These are phyloP conservation scores for Lithophane ornitopus DNA, from an alignment of 2,888 invertebrate species.

Conservation along the genomic window DNA sequence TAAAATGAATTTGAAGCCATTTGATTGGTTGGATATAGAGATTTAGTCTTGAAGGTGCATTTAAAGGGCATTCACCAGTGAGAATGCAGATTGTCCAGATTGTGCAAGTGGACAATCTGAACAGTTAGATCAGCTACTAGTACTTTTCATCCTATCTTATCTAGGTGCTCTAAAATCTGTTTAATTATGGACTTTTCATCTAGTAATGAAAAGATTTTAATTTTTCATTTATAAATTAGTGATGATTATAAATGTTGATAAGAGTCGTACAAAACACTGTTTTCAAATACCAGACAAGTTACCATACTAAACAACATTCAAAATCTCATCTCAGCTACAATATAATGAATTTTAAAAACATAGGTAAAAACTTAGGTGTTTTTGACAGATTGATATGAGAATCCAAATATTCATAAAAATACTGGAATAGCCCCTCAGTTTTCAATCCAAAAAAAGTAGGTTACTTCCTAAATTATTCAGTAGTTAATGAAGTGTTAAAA, in stretches of 20 bases:
- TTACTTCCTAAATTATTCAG: neutral
- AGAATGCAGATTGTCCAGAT: too few species aligned
- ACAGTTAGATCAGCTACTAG: neutral
- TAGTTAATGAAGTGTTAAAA: constrained; percentile 14
- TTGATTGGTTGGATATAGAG: neutral
- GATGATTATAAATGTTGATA: neutral
- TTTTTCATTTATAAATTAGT: neutral
- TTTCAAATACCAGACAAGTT: too few species aligned
- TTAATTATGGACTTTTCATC: too few species aligned
- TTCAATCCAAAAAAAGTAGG: neutral
- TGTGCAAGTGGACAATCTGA: neutral
- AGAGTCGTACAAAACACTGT: neutral
- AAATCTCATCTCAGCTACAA: too few species aligned
- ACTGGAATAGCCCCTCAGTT: too few species aligned
- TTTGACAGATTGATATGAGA: too few species aligned
- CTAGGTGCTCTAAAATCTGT: too few species aligned
- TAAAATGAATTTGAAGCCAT: neutral
- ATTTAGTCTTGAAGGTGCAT: neutral
- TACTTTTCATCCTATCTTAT: neutral
- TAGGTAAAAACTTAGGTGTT: too few species aligned
- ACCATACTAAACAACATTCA: too few species aligned
- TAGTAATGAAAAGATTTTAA: neutral
- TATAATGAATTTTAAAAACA: too few species aligned
- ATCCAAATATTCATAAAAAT: too few species aligned
- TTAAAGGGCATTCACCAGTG: neutral